A percentile compares a stretch with the other conserved stretches of the same genome.
Conservation (phyloP, 2,888 invertebrate genomes). For the Notodonta dromedarius region DNA sequence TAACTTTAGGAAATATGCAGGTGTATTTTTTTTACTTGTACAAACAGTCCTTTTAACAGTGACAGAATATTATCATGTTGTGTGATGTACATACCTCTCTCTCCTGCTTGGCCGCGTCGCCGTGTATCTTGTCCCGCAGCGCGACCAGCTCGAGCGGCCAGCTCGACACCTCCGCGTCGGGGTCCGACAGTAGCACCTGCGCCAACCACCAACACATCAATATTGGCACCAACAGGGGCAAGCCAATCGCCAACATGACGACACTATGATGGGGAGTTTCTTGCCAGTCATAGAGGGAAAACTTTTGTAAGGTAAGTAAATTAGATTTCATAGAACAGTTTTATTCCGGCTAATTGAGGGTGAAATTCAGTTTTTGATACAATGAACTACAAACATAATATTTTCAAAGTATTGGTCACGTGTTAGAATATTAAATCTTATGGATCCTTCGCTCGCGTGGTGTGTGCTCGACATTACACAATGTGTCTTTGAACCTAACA, state of each 20-base stretch:
- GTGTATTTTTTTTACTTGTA: not conserved
- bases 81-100: slow-evolving; percentile 82
- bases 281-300: not conserved
- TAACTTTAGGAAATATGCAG: slow-evolving; percentile 5
- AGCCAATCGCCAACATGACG: not conserved
- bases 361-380: not conserved
- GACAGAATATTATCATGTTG: too few relatives aligned
- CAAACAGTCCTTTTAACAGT: too few relatives aligned
- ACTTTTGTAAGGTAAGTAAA: not conserved
- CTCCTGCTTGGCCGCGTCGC: slow-evolving; percentile 79
- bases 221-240: not conserved
- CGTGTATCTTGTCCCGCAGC: slow-evolving; percentile 88
- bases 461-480: not conserved
- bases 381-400: too few relatives aligned
- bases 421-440: too few relatives aligned
- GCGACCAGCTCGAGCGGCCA: slow-evolving; percentile 91
- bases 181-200: slow-evolving; percentile 88
- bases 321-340: not conserved
- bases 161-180: slow-evolving; percentile 87
- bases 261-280: not conserved
- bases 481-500: not conserved
- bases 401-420: too few relatives aligned
- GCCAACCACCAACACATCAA: slow-evolving; percentile 4
- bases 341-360: not conserved
- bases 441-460: too few relatives aligned